Percentiles rank a stretch among this genome's conserved stretches.
Conservation (phyloP, 2,113 vertebrate species). For the Hassar affinis region DNA sequence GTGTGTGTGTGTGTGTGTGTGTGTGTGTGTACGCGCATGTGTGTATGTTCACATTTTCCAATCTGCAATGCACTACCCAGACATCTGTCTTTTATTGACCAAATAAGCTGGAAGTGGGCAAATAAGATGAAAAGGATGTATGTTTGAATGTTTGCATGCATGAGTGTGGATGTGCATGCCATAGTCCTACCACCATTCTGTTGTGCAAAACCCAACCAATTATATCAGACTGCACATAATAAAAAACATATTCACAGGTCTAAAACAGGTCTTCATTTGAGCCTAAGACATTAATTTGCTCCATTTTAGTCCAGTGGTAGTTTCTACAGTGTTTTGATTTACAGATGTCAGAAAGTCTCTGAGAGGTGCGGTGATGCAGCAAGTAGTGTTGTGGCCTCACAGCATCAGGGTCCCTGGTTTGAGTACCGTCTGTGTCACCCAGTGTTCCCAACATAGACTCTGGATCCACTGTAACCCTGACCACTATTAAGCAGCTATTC, state of each 20-base stretch:
- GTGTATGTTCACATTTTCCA: background rate
- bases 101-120: too few species aligned
- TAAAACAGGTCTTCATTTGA: background rate
- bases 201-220: background rate
- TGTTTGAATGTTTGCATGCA: background rate
- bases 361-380: background rate
- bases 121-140: background rate
- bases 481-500: background rate
- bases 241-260: background rate
- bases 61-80: background rate
- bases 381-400: too few species aligned
- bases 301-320: background rate
- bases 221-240: too few species aligned
- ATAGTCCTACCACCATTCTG: background rate
- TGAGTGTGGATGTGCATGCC: background rate
- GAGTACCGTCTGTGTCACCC: background rate
- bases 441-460: background rate
- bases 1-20: conserved; percentile 1
- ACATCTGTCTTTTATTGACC: background rate
- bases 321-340: background rate
- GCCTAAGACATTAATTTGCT: background rate
- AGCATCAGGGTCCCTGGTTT: too few species aligned
- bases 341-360: background rate
- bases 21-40: background rate
- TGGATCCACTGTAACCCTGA: background rate